Base-by-base conservation (phyloP, 2,113 vertebrate species). In the Alouatta palliata region DNA sequence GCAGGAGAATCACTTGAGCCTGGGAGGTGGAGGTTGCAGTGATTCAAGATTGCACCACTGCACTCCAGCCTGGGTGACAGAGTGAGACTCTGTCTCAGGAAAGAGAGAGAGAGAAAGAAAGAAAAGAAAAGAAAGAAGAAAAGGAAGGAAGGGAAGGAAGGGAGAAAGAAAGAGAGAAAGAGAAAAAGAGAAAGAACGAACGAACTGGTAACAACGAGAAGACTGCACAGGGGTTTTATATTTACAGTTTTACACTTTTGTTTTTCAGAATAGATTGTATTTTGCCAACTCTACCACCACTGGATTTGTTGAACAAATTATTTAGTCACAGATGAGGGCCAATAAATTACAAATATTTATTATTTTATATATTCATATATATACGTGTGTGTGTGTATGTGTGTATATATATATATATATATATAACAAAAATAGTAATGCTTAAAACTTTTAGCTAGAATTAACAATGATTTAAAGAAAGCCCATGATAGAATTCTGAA, bases 271-370 rank as follows among this genome's bases (percentile, higher is more conserved):
- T 49, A 37, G 68, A 75, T 47, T 80, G 43, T 32, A 13, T 47
- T 68, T 68, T 20, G 12, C n/a, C 27, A 14, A 52, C 45, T 6
- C 17, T 30, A n/a, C 32, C 12, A 58, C 40, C 6, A 11, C 2
- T 75, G n/a, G 3, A 76, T 80, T 92, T 83, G 30, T 19, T 58
- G 17, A 95, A 81, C 43, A 80, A 68, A 82, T 82, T 93, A 47
- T 45, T 92, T 77, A n/a, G 10, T 71, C 6, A 4, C n/a, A 75
- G 21, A 14, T 49, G 7, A 82, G 3, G 32, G 6, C 87, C 20
- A 91, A 91, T 11, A 87, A 87, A 90, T 64, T 70, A 49, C 16
- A 96, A 83, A 12, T n/a, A 27, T 68, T 87, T 91, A n/a, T 73
- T 54, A 27, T 84, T 94, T 47, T 58, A 90, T 5, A 30, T 75